Base-by-base conservation (phyloP, 2,888 invertebrate genomes). In the Lutraria lutraria region DNA sequence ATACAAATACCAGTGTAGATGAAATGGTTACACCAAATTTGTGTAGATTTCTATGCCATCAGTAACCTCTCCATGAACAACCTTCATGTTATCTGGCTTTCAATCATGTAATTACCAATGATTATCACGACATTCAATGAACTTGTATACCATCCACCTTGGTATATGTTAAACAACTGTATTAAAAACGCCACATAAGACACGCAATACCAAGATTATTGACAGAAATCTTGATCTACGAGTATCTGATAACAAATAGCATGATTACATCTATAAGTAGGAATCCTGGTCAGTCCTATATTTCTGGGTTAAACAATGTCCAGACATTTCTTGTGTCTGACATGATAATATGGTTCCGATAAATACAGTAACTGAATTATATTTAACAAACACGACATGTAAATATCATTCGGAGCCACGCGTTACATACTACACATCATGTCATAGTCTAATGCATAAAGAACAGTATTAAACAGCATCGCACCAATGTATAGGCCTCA, bases 231-330 rank as follows among this genome's bases (percentile, higher is more conserved):
- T 43, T 4, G 43, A n/a, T n/a, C n/a, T n/a, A n/a, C n/a, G 43
- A 2, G 12, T 56, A 8, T 16, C 56, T 60, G 21, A n/a, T 60
- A 21, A 60, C 8, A 60, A 60, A 60, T 21, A 60, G 19, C 60
- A 56, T 19, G 56, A 21, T 56, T 56, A 56, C 19, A 60, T 68
- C 63, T n/a, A 68, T 25, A 25, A 25, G 25, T 25, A 25, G 63
- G 63, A 68, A n/a, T 68, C 25, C 25, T 68, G 63, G n/a, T 68
- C 21, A 25, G 12, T 25, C 63, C 2, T 12, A 68, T 4, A 25
- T 68, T 25, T 68, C 25, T 68, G 25, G 63, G 63, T 68, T 68
- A 68, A 68, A n/a, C 60, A 60, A 21, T 60, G 60, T 68, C 63
- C 25, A n/a, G 63, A 68, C 63, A 12, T 21, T n/a, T 8, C 1